Evolutionary conservation across 2,888 invertebrate species (phyloP), one percentile per base, ranked within the genome.

Genomic region (Cyclophora punctaria): DNA sequence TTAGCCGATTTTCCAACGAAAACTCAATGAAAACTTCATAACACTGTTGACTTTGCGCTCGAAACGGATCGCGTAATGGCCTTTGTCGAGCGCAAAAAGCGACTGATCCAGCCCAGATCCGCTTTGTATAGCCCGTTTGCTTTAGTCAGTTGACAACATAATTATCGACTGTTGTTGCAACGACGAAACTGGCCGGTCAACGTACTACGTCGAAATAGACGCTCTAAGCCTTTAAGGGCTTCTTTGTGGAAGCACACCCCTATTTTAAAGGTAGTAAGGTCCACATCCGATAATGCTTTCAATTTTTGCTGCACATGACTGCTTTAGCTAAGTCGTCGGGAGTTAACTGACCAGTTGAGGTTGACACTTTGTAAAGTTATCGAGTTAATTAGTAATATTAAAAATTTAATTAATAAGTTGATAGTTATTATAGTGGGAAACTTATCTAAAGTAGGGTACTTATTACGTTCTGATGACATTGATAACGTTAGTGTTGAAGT

Each of bases 51-150:
- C 81, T 85, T 80, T 80, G 64, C 67, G 73, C 73, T 81, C 75
- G 76, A 73, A 85, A 81, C 80, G 75, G 76, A 81, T 83, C 80
- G 77, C 76, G 78, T 82, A 85, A 83, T 85, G 80, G 83, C 82
- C 80, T 83, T 86, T 85, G 83, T 83, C 69, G 73, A 67, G 73
- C 64, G 75, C 84, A 85, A 86, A 87, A 87, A 84, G 83, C 83
- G 79, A 75, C 74, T 80, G 85, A 83, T 85, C 81, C 82, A 67
- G 72, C 69, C 71, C 75, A 79, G 79, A 80, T 79, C 78, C 76
- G 78, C 85, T 85, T 83, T 85, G 83, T 81, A 69, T 66, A 68
- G 73, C 71, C 71, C 71, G 76, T 73, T 83, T 81, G 81, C 82
- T 81, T 80, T 78, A 75, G 75, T 73, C 76, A 75, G 79, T 79